Evolutionary conservation across 2,797 vertebrate genomes (phyloP).

Genomic region (Hyperoplus lanceolatus): DNA sequence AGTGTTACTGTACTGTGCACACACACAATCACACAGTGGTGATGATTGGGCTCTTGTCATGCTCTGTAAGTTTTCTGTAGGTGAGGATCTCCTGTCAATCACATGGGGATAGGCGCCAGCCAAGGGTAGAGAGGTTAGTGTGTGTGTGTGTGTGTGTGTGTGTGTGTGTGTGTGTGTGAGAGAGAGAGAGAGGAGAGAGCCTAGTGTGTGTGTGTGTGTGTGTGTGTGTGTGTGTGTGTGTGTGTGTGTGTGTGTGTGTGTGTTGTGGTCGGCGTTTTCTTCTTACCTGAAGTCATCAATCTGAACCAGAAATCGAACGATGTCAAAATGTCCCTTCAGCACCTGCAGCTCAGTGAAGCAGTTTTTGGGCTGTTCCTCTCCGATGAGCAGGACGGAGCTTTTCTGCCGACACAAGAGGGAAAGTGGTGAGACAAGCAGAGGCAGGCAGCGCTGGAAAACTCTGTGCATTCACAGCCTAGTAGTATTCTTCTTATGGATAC

Average conservation of each 20-base stretch:
- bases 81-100: conserved; percentile 86
- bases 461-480: neutral
- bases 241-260: too few relatives aligned
- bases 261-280: conserved; percentile 61
- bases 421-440: conserved; percentile 43
- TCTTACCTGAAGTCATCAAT: conserved; percentile 95
- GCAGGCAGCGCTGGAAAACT: neutral
- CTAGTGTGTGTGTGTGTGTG: too few relatives aligned
- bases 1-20: conserved; percentile 58
- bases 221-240: too few relatives aligned
- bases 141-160: neutral
- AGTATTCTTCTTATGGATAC: too few relatives aligned
- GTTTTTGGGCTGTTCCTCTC: conserved; percentile 96
- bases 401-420: conserved; percentile 86
- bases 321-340: conserved; percentile 96
- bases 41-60: conserved; percentile 85
- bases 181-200: too few relatives aligned
- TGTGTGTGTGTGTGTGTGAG: too few relatives aligned
- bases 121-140: conserved; percentile 67
- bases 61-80: conserved; percentile 83
- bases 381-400: conserved; percentile 90
- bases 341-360: conserved; percentile 96
- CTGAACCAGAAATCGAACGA: conserved; percentile 96
- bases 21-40: conserved; percentile 65
- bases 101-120: conserved; percentile 73